phyloP scores from a whole-genome alignment of 2,797 vertebrate genomes.

The Bryconaethiops microstoma region DNA sequence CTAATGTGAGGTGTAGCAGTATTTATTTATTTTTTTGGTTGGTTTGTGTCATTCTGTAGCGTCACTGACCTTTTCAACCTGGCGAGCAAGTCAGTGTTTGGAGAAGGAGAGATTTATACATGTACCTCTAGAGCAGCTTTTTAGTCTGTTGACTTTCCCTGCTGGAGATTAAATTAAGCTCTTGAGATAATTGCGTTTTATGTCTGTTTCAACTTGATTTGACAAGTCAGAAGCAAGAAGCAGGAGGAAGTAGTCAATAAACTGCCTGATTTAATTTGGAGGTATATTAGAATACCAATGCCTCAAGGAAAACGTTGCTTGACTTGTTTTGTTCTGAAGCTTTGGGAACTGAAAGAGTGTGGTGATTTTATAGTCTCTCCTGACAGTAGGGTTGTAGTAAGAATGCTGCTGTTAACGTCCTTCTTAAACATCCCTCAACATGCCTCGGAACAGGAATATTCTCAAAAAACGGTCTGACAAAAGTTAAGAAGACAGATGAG shows the following conservation, averaged over 20 bases:
- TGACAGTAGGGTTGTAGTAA: not conserved
- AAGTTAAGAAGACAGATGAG: conserved; percentile 35
- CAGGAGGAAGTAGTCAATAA: conserved; percentile 5
- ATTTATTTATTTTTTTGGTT: not conserved
- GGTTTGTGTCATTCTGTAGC: too few species aligned
- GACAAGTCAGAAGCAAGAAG: conserved; percentile 1
- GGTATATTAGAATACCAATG: not conserved
- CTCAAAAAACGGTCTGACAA: conserved; percentile 4
- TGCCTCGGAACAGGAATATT: not conserved
- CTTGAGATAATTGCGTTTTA: not conserved
- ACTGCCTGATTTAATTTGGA: conserved; percentile 14
- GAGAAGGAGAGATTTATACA: not conserved
- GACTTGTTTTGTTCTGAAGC: not conserved
- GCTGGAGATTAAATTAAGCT: conserved; percentile 14
- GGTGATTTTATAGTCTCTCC: not conserved
- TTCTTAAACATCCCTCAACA: conserved; percentile 19
- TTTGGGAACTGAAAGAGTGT: not conserved
- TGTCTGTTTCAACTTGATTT: not conserved
- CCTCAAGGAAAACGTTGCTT: not conserved
- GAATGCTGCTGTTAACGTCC: not conserved
- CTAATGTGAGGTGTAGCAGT: not conserved
- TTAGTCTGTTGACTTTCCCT: not conserved
- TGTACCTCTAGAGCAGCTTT: not conserved
- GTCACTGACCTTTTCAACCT: not conserved
- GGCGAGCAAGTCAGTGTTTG: not conserved